Conservation (phyloP, 2,888 invertebrate genomes). For the Alitta virens region DNA sequence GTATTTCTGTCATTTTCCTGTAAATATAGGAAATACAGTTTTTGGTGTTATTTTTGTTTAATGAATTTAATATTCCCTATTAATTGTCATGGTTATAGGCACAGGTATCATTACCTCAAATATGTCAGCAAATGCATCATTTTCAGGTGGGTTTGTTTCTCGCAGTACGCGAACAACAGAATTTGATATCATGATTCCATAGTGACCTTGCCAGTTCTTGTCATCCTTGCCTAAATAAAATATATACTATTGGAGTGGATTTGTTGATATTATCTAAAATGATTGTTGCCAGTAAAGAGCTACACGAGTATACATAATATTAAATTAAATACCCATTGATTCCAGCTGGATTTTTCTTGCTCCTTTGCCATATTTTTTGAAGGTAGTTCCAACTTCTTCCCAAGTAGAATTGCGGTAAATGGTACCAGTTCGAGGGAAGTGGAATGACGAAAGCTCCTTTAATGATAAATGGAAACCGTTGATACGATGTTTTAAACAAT, state of each 20-base stretch:
- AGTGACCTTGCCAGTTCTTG: slow-evolving; percentile 43
- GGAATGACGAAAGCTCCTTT: slow-evolving; percentile 30
- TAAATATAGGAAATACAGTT: no score
- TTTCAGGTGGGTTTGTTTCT: slow-evolving; percentile 30
- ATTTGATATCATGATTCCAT: slow-evolving; percentile 36
- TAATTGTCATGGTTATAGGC: no score
- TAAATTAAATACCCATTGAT: slow-evolving; percentile 38
- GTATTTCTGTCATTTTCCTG: background rate
- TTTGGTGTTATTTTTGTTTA: no score
- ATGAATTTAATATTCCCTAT: no score
- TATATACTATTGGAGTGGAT: no score
- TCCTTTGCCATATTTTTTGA: slow-evolving; percentile 37
- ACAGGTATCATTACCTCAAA: background rate
- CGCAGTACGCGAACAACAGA: slow-evolving; percentile 37
- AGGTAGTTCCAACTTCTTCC: slow-evolving; percentile 30
- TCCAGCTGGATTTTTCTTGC: slow-evolving; percentile 33
- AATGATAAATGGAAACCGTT: background rate
- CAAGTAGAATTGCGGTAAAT: slow-evolving; percentile 34
- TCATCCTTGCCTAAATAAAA: slow-evolving; percentile 46
- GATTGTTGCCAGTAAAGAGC: no score
- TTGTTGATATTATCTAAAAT: no score
- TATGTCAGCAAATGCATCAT: slow-evolving; percentile 35
- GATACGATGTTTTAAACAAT: background rate
- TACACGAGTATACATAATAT: background rate
- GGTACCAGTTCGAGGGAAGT: slow-evolving; percentile 32